Percentiles rank a stretch among this genome's conserved stretches.
phyloP scores from a whole-genome alignment of 2,797 vertebrate species.

The Potorous gilbertii region DNA sequence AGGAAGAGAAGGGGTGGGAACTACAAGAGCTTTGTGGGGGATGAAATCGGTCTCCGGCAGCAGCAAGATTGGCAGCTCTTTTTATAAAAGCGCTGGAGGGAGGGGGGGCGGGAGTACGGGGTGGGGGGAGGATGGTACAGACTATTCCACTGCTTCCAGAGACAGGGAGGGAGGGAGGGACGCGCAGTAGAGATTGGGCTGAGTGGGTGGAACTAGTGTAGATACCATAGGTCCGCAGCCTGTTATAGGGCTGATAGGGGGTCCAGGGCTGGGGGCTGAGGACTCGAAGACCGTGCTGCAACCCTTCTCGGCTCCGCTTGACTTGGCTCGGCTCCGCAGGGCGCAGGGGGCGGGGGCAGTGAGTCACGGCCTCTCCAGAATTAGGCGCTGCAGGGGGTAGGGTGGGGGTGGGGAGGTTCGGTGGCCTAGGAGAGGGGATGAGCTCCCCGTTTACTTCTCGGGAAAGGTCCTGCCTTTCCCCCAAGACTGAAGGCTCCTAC shows the following conservation, averaged over 20 bases:
- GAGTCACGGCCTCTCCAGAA: constrained; percentile 79
- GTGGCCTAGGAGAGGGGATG: constrained; percentile 63
- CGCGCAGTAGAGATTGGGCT: neutral
- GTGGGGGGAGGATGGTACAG: constrained; percentile 28
- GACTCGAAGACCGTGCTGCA: neutral
- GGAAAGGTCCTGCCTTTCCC: neutral
- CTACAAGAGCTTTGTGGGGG: constrained; percentile 34
- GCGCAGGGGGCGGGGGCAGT: constrained; percentile 77
- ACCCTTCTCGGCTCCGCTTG: neutral
- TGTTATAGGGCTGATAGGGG: neutral
- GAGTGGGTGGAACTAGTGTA: neutral
- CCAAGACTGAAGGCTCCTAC: neutral
- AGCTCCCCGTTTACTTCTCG: constrained; percentile 65
- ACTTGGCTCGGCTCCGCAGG: constrained; percentile 50
- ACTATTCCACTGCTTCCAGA: neutral
- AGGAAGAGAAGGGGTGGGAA: neutral
- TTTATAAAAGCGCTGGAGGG: constrained; percentile 24
- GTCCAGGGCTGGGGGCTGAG: neutral
- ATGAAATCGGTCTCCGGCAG: constrained; percentile 64
- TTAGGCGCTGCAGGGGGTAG: constrained; percentile 77
- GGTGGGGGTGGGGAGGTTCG: constrained; percentile 68
- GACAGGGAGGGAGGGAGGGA: neutral
- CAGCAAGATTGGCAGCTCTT: constrained; percentile 45
- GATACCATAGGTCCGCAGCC: constrained; percentile 49
- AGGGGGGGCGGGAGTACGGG: neutral